These are phyloP conservation scores for Albula glossodonta DNA, from an alignment of 2,113 vertebrate species.

Conservation along the genomic window DNA sequence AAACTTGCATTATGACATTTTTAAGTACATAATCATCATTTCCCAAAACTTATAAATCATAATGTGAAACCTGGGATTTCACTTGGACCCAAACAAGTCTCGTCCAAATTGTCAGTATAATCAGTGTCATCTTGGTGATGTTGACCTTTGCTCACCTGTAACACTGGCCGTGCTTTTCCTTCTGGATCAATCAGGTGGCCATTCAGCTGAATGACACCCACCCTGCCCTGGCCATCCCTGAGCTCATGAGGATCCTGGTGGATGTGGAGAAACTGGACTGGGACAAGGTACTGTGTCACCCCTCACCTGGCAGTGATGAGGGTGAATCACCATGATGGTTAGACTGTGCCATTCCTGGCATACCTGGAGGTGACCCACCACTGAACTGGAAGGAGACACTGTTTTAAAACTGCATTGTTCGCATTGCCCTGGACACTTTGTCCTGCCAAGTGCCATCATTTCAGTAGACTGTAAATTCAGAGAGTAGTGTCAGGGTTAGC, in stretches of 20 bases:
- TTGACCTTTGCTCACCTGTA: neutral
- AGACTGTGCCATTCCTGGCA: neutral
- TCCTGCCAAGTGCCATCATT: neutral
- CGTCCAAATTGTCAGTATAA: neutral
- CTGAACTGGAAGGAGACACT: neutral
- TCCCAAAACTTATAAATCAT: neutral
- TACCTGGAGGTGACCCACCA: neutral
- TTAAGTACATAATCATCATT: too few relatives aligned
- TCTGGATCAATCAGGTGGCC: slow-evolving; percentile 70
- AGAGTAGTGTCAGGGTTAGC: neutral
- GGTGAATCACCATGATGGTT: neutral
- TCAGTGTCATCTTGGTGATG: neutral
- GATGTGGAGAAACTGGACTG: slow-evolving; percentile 82
- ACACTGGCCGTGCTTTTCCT: neutral
- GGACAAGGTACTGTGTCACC: slow-evolving; percentile 72
- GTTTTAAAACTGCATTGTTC: neutral
- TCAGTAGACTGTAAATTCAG: neutral
- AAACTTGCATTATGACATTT: neutral
- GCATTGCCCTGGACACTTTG: neutral
- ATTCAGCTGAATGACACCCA: slow-evolving; percentile 88
- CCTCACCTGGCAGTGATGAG: neutral
- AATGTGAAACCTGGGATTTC: neutral
- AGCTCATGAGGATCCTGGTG: slow-evolving; percentile 84
- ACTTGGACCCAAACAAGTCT: neutral
- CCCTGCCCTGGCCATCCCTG: slow-evolving; percentile 83